Conservation (phyloP, 2,888 invertebrate genomes). For the Hypolimnas misippus region DNA sequence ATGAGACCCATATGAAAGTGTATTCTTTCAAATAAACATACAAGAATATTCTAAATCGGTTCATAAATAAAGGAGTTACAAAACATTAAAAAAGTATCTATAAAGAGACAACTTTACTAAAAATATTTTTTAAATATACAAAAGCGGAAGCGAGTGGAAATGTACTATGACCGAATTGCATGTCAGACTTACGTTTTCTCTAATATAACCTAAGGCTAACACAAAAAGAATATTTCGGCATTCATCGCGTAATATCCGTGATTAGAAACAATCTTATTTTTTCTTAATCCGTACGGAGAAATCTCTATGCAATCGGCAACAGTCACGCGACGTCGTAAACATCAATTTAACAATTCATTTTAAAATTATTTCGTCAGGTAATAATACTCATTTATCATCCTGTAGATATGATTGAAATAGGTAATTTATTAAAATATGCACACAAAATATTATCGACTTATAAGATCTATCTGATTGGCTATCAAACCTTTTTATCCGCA, state of each 20-base stretch:
- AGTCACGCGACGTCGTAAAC: constrained; percentile 62
- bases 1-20: too few relatives aligned
- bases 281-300: constrained; percentile 57
- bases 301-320: constrained; percentile 63
- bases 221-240: constrained; percentile 62
- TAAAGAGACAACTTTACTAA: too few relatives aligned
- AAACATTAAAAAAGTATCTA: too few relatives aligned
- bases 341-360: constrained; percentile 36
- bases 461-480: constrained; percentile 2
- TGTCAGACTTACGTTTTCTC: constrained; percentile 61
- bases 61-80: too few relatives aligned
- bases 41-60: too few relatives aligned
- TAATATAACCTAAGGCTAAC: constrained; percentile 55
- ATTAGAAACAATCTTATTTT: constrained; percentile 75
- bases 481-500: constrained; percentile 15
- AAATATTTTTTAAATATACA: constrained; percentile 22
- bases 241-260: constrained; percentile 65
- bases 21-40: too few relatives aligned
- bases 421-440: not conserved
- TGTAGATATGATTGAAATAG: not conserved
- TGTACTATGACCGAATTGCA: constrained; percentile 55
- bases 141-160: constrained; percentile 38
- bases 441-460: not conserved
- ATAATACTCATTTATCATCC: constrained; percentile 15
- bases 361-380: constrained; percentile 25